Base-by-base conservation (phyloP, 2,888 invertebrate species). In the Sinodicranocentrus sp. region DNA sequence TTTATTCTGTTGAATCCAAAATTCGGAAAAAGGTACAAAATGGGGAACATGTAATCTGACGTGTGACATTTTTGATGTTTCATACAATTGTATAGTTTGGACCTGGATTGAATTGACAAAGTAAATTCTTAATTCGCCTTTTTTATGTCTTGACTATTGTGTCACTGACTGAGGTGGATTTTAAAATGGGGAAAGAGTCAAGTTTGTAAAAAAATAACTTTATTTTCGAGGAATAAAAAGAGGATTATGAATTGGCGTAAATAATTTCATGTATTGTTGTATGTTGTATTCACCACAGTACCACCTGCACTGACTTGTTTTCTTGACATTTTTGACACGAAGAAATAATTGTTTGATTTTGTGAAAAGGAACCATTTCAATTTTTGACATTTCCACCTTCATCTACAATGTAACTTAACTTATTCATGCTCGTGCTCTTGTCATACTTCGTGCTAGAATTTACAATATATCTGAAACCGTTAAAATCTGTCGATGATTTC, bases 41-140 rank as follows among this genome's bases (percentile, higher is more conserved):
- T 48, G 48, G 48, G 63, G 33, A 63, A 63, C 23, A 28, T 57
- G 25, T 23, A 57, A 57, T 57, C 57, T 57, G 57, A 57, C 57
- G n/a, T 57, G 57, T 25, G 57, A 57, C 10, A n/a, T 23, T 6
- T 48, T n/a, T 15, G 52, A 57, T 10, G 25, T 23, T 6, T 48
- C 48, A n/a, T 13, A 5, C 6, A 39, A 48, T 48, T 48, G n/a
- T 48, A n/a, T 15, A 48, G 15, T 48, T n/a, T 48, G 48, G 3
- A n/a, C n/a, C n/a, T n/a, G n/a, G n/a, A n/a, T n/a, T n/a, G n/a
- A n/a, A n/a, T n/a, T n/a, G n/a, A n/a, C n/a, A n/a, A n/a, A n/a
- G n/a, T n/a, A n/a, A n/a, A n/a, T n/a, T n/a, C n/a, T n/a, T n/a
- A n/a, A n/a, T n/a, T n/a, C n/a, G n/a, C n/a, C n/a, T n/a, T n/a